These are phyloP conservation scores for Arctopsyche grandis DNA, from an alignment of 1,140 invertebrate species.

Conservation along the genomic window DNA sequence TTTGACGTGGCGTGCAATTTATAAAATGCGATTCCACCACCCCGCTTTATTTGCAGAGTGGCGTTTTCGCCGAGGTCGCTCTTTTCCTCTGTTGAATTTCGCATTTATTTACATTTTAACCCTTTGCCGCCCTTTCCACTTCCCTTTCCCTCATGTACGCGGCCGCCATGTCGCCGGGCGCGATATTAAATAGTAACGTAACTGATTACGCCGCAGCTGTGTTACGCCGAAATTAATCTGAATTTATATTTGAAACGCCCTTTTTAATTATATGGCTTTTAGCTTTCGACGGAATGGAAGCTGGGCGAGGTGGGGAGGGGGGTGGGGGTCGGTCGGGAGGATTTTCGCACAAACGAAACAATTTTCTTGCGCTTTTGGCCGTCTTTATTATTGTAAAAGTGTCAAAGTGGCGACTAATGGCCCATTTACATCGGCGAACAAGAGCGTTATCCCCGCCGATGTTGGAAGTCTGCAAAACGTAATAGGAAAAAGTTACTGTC, in stretches of 20 bases:
- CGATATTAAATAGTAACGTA: slow-evolving; percentile 28
- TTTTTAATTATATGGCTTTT: slow-evolving; percentile 35
- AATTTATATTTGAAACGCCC: slow-evolving; percentile 31
- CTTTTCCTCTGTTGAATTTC: not conserved
- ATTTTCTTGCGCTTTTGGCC: no score
- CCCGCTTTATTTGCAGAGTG: not conserved
- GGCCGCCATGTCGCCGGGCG: not conserved
- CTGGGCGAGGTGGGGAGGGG: not conserved
- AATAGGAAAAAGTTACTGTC: no score
- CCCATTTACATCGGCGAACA: no score
- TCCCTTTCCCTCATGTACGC: not conserved
- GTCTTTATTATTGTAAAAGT: no score
- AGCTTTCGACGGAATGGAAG: not conserved
- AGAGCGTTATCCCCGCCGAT: no score
- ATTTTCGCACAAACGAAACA: no score
- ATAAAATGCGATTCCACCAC: no score
- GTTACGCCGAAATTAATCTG: slow-evolving; percentile 28
- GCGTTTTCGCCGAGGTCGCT: not conserved
- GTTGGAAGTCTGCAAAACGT: no score
- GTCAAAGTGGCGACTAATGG: no score
- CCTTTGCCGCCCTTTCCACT: not conserved
- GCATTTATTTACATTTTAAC: slow-evolving; percentile 25
- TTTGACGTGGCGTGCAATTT: no score
- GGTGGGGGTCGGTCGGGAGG: no score
- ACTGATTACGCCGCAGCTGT: slow-evolving; percentile 29